Percentiles rank a stretch among this genome's conserved stretches.
Conservation (phyloP, 1,140 invertebrate genomes). For the Drosophila funebris region DNA sequence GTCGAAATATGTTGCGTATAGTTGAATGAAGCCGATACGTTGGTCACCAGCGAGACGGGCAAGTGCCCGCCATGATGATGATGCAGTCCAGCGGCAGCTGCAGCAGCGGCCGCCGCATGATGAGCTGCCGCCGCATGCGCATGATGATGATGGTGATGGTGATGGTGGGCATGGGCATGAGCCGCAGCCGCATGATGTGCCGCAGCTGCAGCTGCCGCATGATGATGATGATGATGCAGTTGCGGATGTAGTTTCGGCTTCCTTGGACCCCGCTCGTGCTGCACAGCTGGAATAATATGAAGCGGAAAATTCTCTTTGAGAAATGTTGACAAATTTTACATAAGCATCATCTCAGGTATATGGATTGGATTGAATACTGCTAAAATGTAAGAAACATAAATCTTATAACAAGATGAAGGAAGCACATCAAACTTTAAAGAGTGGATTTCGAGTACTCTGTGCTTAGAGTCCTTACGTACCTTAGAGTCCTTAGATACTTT, state of each 20-base stretch:
- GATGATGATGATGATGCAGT: constrained; percentile 77
- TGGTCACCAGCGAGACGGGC: constrained; percentile 78
- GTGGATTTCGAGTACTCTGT: no score
- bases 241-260: constrained; percentile 90
- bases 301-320: neutral
- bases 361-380: no score
- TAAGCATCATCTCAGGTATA: no score
- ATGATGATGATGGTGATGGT: constrained; percentile 70
- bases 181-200: constrained; percentile 65
- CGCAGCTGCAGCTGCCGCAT: constrained; percentile 63
- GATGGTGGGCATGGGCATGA: constrained; percentile 60
- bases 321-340: no score
- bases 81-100: constrained; percentile 61
- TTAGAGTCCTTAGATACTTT: no score
- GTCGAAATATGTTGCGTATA: constrained; percentile 83
- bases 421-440: no score
- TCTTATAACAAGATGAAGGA: no score
- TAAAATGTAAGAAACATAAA: no score
- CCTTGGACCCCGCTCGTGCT: constrained; percentile 97
- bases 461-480: no score
- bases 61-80: constrained; percentile 68
- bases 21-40: constrained; percentile 81
- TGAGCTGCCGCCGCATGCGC: constrained; percentile 69
- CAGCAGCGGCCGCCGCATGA: constrained; percentile 66
- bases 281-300: constrained; percentile 89